Evolutionary conservation across 2,113 vertebrate species (phyloP).

Genomic region (Apus apus): DNA sequence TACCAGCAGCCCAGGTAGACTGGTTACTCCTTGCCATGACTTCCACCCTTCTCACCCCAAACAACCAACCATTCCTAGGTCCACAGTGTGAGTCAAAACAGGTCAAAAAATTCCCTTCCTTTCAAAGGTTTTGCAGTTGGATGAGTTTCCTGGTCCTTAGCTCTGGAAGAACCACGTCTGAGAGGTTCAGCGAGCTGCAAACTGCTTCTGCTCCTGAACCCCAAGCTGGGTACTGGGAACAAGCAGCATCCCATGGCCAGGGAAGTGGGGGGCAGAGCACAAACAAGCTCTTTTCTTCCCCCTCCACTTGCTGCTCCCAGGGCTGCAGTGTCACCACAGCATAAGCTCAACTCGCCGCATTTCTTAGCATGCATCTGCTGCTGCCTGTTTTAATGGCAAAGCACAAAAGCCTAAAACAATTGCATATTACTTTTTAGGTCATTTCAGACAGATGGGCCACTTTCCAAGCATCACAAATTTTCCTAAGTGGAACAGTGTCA

Average conservation of each 20-base stretch:
- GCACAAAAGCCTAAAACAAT: background rate
- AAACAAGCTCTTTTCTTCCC: background rate
- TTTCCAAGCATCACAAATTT: conserved; percentile 43
- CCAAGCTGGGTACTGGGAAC: accelerated
- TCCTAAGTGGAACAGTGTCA: conserved; percentile 13
- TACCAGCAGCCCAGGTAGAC: background rate
- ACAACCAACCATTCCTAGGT: background rate
- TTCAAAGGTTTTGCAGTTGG: background rate
- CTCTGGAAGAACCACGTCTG: background rate
- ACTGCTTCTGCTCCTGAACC: background rate
- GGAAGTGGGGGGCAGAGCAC: background rate
- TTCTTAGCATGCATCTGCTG: background rate
- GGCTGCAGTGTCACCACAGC: background rate
- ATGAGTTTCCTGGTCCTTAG: background rate
- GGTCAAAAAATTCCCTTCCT: background rate
- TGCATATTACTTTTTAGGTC: background rate
- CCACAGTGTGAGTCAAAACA: background rate
- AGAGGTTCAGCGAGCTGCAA: background rate
- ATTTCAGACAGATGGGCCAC: conserved; percentile 18
- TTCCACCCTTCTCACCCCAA: background rate
- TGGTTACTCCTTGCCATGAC: background rate
- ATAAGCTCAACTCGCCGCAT: accelerated
- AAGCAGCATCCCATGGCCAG: background rate
- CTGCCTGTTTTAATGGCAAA: background rate
- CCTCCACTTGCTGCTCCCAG: background rate